Base-by-base conservation (phyloP, 2,888 invertebrate species). In the Rhagonycha fulva region DNA sequence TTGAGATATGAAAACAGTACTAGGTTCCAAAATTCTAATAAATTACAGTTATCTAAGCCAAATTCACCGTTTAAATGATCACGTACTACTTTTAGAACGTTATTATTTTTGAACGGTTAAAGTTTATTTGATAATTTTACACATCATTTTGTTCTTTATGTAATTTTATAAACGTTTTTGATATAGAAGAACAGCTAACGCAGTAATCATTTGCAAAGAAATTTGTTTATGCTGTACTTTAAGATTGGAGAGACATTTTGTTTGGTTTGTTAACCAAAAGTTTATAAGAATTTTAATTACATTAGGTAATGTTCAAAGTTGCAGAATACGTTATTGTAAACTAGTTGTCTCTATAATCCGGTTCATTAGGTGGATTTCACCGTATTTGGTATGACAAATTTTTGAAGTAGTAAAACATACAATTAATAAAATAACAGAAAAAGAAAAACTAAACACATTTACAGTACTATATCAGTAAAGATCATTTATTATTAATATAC, bases 21-120 rank as follows among this genome's bases (percentile, higher is more conserved):
- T 66, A 12, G n/a, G 23, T 66, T 23, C n/a, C 14, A 66, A 66
- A 26, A 24, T n/a, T 14, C 63, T 12, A 24, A 66, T 66, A 26
- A 66, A 66, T 19, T 24, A 66, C 63, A 23, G 63, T 66, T 66
- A 66, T n/a, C n/a, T 24, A 24, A n/a, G 32, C 47, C 47, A 47
- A 66, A 66, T 24, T 66, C 23, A 66, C 63, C n/a, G 63, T 66
- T 66, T 66, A 23, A 66, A 66, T 66, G n/a, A 66, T 66, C 63
- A 26, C 63, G 63, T 66, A 66, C 63, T 66, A 66, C 63, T 24
- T 66, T 24, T 66, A 66, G n/a, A n/a, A n/a, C n/a, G n/a, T n/a
- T 24, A 66, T 66, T 66, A 66, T 66, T 14, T n/a, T 26, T 66
- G 23, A 66, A 66, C 24, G 24, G 24, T 66, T 66, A 12, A 66